Conservation (phyloP, 2,113 vertebrate species). For the Tychaedon coryphoeus region DNA sequence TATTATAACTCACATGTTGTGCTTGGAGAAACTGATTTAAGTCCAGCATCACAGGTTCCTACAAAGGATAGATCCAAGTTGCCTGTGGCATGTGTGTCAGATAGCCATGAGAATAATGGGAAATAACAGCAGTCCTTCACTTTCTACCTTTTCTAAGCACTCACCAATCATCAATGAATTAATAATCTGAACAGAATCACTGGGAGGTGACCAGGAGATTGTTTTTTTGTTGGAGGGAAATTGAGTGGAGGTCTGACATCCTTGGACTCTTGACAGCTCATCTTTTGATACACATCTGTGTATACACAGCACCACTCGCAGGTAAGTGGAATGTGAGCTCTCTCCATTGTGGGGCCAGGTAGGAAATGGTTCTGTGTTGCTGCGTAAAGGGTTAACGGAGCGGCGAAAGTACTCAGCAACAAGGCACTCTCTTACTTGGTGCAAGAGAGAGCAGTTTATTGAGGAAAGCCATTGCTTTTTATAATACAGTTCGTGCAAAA, state of each 20-base stretch:
- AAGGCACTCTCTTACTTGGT: no score
- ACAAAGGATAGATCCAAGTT: background rate
- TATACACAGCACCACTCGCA: background rate
- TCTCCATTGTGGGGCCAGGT: background rate
- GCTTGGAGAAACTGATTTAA: background rate
- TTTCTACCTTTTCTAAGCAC: background rate
- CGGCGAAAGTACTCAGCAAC: no score
- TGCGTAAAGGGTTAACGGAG: no score
- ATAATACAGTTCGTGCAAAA: no score
- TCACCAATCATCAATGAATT: background rate
- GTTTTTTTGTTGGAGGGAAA: background rate
- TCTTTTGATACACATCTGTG: background rate
- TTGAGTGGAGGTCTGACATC: background rate
- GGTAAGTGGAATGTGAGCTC: background rate
- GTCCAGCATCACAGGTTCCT: background rate
- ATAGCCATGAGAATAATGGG: background rate
- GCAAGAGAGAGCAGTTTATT: no score
- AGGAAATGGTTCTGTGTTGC: background rate
- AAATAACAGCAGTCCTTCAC: background rate
- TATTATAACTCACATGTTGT: background rate
- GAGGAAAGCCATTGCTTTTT: no score
- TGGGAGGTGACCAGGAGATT: background rate
- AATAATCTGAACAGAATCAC: background rate
- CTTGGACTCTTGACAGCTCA: background rate
- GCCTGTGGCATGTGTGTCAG: background rate